phyloP scores from a whole-genome alignment of 2,888 invertebrate genomes.

The Pseudanteris insignis region DNA sequence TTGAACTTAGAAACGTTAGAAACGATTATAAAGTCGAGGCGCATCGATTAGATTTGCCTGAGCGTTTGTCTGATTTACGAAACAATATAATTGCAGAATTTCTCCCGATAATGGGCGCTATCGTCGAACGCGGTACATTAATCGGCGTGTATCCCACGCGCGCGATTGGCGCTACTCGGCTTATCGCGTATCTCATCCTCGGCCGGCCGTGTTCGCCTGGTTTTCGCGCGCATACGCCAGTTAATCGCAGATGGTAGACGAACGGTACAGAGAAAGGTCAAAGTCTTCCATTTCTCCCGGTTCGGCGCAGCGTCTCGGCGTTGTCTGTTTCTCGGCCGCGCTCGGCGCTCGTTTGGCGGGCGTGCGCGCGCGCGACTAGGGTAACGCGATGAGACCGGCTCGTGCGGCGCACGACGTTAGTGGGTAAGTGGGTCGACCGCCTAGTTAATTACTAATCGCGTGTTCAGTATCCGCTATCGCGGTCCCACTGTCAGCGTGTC shows the following conservation, averaged over 20 bases:
- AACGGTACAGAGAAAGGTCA: slow-evolving; percentile 66
- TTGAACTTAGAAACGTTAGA: no score
- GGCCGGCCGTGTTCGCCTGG: neutral
- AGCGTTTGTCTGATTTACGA: no score
- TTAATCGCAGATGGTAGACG: slow-evolving; percentile 49
- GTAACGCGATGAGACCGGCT: slow-evolving; percentile 32
- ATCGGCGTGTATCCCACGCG: neutral
- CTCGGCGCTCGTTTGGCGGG: no score
- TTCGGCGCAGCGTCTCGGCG: slow-evolving; percentile 3
- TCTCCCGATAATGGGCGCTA: neutral
- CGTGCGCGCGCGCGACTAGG: slow-evolving; percentile 27
- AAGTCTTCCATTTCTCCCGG: slow-evolving; percentile 33
- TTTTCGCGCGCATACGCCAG: no score
- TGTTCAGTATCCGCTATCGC: slow-evolving; percentile 42
- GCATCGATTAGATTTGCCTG: no score
- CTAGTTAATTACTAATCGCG: slow-evolving; percentile 59
- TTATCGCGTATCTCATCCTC: slow-evolving; percentile 4
- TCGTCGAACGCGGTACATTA: neutral
- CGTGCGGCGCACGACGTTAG: slow-evolving; percentile 55
- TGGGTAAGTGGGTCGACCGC: slow-evolving; percentile 63
- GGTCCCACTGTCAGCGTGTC: slow-evolving; percentile 31
- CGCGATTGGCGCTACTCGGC: neutral
- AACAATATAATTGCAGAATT: no score
- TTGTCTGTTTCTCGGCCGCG: slow-evolving; percentile 25
- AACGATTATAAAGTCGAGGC: no score